Conservation (phyloP, 1,140 invertebrate genomes). For the Frieseomelitta varia region DNA sequence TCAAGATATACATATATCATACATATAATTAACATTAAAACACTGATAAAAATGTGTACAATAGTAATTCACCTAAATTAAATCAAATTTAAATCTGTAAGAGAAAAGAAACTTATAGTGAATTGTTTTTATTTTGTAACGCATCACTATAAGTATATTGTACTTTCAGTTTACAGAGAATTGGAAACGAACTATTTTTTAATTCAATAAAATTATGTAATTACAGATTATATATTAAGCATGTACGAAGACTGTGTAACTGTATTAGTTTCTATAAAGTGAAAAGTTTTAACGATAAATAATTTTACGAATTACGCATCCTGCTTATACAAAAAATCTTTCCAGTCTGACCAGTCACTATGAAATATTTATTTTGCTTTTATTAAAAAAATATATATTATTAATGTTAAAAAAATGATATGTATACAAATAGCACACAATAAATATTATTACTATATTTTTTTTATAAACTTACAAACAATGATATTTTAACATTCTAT, state of each 20-base stretch:
- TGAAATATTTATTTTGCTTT: not conserved
- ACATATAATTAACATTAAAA: constrained; percentile 73
- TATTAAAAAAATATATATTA: constrained; percentile 10
- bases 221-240: constrained; percentile 19
- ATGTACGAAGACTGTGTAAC: constrained; percentile 7
- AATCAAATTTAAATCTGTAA: constrained; percentile 19
- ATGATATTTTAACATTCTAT: not conserved
- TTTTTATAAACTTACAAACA: constrained; percentile 8
- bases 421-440: not conserved
- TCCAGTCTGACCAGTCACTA: constrained; percentile 23
- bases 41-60: constrained; percentile 54
- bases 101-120: constrained; percentile 38
- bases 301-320: not conserved
- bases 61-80: constrained; percentile 16
- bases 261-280: not conserved
- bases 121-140: constrained; percentile 22
- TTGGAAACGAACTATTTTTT: constrained; percentile 27
- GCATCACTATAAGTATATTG: constrained; percentile 43
- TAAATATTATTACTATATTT: not conserved
- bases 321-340: not conserved
- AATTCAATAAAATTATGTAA: constrained; percentile 13
- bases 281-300: constrained; percentile 8
- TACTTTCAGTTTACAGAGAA: constrained; percentile 48
- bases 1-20: constrained; percentile 81
- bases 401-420: constrained; percentile 5